Evolutionary conservation across 1,140 invertebrate species (phyloP).

Genomic region (Scaptomyza hsui): DNA sequence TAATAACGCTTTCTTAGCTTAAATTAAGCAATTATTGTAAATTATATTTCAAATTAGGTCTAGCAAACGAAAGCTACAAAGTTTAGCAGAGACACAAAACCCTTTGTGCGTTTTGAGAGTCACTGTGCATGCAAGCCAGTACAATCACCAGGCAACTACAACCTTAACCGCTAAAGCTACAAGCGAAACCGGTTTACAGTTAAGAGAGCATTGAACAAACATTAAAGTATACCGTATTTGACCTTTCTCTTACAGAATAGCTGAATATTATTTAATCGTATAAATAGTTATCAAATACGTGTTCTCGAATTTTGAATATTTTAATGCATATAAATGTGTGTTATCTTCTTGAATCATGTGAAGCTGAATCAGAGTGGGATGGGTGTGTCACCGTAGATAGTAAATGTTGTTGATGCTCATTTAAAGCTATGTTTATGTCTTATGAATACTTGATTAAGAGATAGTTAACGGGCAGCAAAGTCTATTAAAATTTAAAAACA

Average conservation of each 20-base stretch:
- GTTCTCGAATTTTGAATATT: background rate
- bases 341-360: background rate
- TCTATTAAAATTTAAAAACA: background rate
- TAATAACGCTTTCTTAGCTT: too few species aligned
- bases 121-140: background rate
- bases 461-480: background rate
- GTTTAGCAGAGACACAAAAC: slow-evolving; percentile 9
- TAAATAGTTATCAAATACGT: background rate
- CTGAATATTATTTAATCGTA: background rate
- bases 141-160: background rate
- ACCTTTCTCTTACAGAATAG: background rate
- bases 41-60: background rate
- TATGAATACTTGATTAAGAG: background rate
- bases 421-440: background rate
- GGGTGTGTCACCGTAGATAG: background rate
- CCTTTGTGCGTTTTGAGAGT: background rate
- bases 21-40: background rate
- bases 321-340: background rate
- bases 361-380: background rate
- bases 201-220: background rate
- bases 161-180: background rate
- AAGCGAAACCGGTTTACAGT: slow-evolving; percentile 23
- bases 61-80: background rate
- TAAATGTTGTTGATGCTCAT: background rate
- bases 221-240: background rate